These are phyloP conservation scores for Sus scrofa DNA, from an alignment of 2,113 vertebrate genomes.

Conservation along the genomic window T2T-Sscrofa CM000814.6:93200501-93201000, in stretches of 20 bases:
- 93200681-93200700: neutral
- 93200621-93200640: neutral
- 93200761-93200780: neutral
- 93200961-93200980: too few species aligned
- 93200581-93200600: neutral
- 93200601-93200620: conserved; percentile 9
- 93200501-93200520: conserved; percentile 26
- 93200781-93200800: neutral
- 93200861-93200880: too few species aligned
- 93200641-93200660: neutral
- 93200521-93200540: neutral
- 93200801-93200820: neutral
- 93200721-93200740: neutral
- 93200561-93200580: neutral
- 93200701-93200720: neutral
- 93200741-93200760: neutral
- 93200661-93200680: neutral
- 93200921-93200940: too few species aligned
- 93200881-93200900: too few species aligned
- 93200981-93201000: too few species aligned
- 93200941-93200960: too few species aligned
- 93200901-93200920: too few species aligned
- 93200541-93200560: conserved; percentile 17
- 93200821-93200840: too few species aligned
- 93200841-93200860: too few species aligned